Evolutionary conservation across 2,797 vertebrate genomes (phyloP), one percentile per base, ranked within the genome.

Genomic region (Chelon auratus): DNA sequence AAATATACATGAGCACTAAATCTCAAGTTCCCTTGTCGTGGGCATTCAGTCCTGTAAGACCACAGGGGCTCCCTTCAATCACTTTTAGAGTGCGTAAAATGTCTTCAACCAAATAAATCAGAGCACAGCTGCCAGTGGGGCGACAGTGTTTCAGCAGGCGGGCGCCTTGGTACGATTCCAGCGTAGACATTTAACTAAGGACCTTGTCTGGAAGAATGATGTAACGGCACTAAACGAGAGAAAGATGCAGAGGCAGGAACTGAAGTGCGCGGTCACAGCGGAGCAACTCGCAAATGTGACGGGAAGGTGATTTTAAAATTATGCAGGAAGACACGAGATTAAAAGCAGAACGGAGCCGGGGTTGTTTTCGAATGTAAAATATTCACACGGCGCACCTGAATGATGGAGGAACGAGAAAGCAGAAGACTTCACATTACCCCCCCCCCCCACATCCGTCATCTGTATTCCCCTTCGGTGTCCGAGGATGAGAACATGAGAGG

Each of bases 21-120:
- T 81, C 83, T 72, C 6, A 56, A 60, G 51, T 56, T 65, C 63
- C 66, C 52, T 45, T 45, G 68, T 86, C 82, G 67, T 33, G 1
- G 68, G 61, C 63, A 11, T 64, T 78, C 61, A 60, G 65, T 77
- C 54, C 76, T 1, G 9, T 5, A 13, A 37, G 30, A 61, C 50
- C 76, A 67, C 66, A 30, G 55, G 75, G 81, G 83, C 78, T 68
- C 77, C 22, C 58, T 60, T 89, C 78, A 68, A 86, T 89, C 86
- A 88, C 65, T 60, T 0, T 39, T 13, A 65, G 52, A 72, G 65
- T 63, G 79, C 78, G 61, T 75, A 59, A 80, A 83, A 83, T 13
- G 77, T 75, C 81, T 65, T 76, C 22, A 24, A 13, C 56, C 56
- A 33, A 78, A 88, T 91, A 84, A 90, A 89, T 90, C 84, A 88